A percentile compares a stretch with the other conserved stretches of the same genome.
These are phyloP conservation scores for Linurgus olivaceus DNA, from an alignment of 2,797 vertebrate genomes.

Conservation along the genomic window DNA sequence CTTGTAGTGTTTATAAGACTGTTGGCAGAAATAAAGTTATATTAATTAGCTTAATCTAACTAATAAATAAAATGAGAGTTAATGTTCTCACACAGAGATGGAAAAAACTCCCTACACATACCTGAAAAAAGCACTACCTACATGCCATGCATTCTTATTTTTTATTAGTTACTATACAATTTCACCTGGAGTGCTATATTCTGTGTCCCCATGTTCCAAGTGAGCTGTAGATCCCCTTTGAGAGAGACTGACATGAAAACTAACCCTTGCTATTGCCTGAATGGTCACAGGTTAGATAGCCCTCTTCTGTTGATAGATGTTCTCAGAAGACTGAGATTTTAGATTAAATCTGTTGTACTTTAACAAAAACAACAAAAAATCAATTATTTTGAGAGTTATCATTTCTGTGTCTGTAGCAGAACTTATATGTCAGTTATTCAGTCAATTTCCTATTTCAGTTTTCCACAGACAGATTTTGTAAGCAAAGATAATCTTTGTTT, in stretches of 20 bases:
- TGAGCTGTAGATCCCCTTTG: neutral
- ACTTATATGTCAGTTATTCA: neutral
- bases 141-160: neutral
- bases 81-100: neutral
- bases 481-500: neutral
- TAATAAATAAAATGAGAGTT: neutral
- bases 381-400: neutral
- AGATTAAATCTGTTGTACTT: neutral
- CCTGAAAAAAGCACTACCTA: neutral
- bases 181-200: neutral
- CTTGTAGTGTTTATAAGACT: neutral
- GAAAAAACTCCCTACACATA: neutral
- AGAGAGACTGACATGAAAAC: neutral
- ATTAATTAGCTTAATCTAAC: neutral
- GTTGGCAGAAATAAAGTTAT: neutral
- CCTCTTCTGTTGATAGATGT: neutral
- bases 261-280: neutral
- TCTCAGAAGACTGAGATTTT: neutral
- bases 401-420: neutral
- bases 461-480: neutral
- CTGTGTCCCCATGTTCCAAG: neutral
- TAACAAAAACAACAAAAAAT: neutral
- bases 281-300: neutral
- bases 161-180: neutral
- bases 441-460: neutral